Evolutionary conservation across 2,113 vertebrate genomes (phyloP), one percentile per base, ranked within the genome.

Genomic region (Drymodes brunneopygia): DNA sequence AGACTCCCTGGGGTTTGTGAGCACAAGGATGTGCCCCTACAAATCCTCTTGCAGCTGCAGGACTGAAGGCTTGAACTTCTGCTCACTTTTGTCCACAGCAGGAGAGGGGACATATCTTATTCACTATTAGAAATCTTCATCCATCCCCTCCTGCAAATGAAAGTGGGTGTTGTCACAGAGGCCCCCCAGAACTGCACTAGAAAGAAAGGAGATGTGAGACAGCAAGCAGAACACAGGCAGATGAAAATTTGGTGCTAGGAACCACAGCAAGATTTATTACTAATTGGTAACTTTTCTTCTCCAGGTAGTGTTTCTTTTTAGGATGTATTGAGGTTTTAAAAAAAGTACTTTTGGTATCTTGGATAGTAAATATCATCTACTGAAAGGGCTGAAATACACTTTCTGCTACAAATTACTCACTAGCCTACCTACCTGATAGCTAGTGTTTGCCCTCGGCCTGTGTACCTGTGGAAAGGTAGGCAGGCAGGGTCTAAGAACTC

Each of bases 301-400:
- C 20, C 36, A 67, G n/a, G 3, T 67, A 79, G 60, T 51, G 7
- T 11, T 58, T 67, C 21, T 36, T 88, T 74, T 57, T 11, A n/a
- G 29, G 27, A 40, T 33, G 5, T 6, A 29, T 2, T 1, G 3
- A 79, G 15, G 5, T 3, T 14, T 14, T 12, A 8, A 15, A 54
- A 10, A 33, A 45, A 10, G 1, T 3, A 23, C 6, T 19, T 53
- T 42, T 50, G 25, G 15, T 67, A 51, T 20, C 28, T 47, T 64
- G 35, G 74, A 51, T 42, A 71, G 29, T 56, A 90, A 78, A 33
- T 62, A 35, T 54, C 14, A 65, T 28, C 75, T 71, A 40, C 12
- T 77, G 45, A 51, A 42, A 66, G 40, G 13, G 27, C 15, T 71
- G 61, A 74, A 54, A 58, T 40, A 62, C 3, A 8, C 8, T n/a